A percentile compares a stretch with the other conserved stretches of the same genome.
Conservation (phyloP, 2,797 vertebrate species). For the Scolopax bukidnonensis region DNA sequence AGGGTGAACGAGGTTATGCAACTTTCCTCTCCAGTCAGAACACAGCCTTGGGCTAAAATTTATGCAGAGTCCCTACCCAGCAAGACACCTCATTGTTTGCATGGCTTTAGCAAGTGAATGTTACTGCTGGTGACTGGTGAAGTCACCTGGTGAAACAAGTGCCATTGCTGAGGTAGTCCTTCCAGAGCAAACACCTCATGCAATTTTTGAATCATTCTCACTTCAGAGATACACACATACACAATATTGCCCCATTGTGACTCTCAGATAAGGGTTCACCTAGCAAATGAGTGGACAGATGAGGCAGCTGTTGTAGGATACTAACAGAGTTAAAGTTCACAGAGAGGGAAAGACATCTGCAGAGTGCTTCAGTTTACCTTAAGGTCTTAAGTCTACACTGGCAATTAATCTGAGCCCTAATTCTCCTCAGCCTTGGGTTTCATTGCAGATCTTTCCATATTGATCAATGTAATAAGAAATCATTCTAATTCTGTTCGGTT, state of each 20-base stretch:
- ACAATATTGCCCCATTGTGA: not conserved
- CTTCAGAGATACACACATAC: fast-evolving
- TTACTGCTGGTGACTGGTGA: not conserved
- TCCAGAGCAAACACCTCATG: not conserved
- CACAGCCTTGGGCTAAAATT: not conserved
- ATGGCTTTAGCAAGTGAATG: not conserved
- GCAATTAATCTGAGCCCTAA: not conserved
- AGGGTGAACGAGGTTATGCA: not conserved
- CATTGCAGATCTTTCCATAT: not conserved
- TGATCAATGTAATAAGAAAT: not conserved
- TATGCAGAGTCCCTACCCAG: not conserved
- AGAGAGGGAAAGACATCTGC: not conserved
- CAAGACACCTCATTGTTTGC: not conserved
- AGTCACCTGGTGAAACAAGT: not conserved
- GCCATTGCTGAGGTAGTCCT: not conserved
- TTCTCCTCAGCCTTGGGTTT: not conserved
- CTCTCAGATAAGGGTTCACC: not conserved
- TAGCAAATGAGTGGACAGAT: not conserved
- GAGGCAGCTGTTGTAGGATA: not conserved
- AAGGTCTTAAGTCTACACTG: not conserved
- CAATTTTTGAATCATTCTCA: not conserved
- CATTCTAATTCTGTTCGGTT: not conserved
- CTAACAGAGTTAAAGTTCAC: not conserved
- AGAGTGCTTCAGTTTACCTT: not conserved
- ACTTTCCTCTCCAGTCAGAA: not conserved